Conservation (phyloP, 2,797 vertebrate genomes). For the Picus viridis region DNA sequence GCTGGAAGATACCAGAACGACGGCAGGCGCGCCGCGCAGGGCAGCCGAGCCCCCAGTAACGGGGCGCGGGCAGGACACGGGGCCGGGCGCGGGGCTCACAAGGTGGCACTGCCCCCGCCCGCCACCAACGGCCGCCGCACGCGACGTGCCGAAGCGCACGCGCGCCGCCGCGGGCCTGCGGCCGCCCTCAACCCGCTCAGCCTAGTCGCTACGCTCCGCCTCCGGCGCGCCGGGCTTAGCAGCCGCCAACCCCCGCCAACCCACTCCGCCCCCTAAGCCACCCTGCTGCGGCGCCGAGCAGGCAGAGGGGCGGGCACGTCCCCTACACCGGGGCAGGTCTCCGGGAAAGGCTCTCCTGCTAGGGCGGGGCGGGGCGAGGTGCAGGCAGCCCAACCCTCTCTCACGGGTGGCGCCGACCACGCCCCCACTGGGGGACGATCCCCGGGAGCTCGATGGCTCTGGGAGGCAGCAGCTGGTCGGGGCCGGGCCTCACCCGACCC, state of each 20-base stretch:
- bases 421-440: neutral
- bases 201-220: neutral
- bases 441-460: neutral
- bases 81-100: accelerated
- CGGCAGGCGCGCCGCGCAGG: neutral
- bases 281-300: neutral
- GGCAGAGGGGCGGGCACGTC: neutral
- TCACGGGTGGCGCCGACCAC: neutral
- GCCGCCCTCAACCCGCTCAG: neutral
- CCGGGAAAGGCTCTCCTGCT: too few relatives aligned
- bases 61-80: neutral
- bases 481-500: neutral
- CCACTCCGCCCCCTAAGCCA: neutral
- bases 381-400: neutral
- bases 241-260: neutral
- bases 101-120: neutral
- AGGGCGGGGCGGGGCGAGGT: neutral
- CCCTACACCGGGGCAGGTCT: neutral
- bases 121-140: neutral
- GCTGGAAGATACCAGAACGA: neutral
- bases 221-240: neutral
- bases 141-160: neutral
- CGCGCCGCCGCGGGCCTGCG: neutral
- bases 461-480: neutral
- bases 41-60: neutral